Evolutionary conservation across 1,140 invertebrate species (phyloP).

Genomic region (Andricus grossulariae): DNA sequence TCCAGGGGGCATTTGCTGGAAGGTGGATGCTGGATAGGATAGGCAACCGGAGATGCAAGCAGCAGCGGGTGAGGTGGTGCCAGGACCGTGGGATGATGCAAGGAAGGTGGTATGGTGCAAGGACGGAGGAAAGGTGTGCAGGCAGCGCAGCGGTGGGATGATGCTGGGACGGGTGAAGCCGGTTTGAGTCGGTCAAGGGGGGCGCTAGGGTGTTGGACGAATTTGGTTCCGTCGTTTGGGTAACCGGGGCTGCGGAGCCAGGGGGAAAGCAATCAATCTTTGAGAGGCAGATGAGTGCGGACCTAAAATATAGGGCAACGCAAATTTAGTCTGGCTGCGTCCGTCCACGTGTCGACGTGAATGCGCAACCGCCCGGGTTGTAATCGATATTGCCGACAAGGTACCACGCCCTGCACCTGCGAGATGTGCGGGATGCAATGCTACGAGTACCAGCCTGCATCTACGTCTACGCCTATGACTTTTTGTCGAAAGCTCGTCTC

Average conservation of each 20-base stretch:
- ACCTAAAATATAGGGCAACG: slow-evolving; percentile 75
- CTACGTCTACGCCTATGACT: slow-evolving; percentile 56
- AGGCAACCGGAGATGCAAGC: neutral
- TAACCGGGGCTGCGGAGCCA: slow-evolving; percentile 35
- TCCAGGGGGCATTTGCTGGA: neutral
- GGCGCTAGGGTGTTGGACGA: neutral
- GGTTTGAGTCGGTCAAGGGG: neutral
- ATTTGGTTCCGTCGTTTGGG: slow-evolving; percentile 30
- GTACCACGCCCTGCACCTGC: slow-evolving; percentile 75
- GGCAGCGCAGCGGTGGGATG: too few species aligned
- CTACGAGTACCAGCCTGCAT: slow-evolving; percentile 54
- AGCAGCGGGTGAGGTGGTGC: neutral
- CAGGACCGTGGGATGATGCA: neutral
- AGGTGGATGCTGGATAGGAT: neutral
- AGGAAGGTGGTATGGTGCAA: neutral
- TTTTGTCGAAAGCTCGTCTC: slow-evolving; percentile 14
- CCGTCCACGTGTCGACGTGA: slow-evolving; percentile 73
- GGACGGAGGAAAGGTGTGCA: neutral
- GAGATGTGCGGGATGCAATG: slow-evolving; percentile 73
- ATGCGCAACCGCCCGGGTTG: slow-evolving; percentile 75
- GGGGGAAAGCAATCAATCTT: slow-evolving; percentile 74
- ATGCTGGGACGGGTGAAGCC: slow-evolving; percentile 25
- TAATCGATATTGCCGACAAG: slow-evolving; percentile 76
- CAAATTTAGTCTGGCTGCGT: slow-evolving; percentile 71
- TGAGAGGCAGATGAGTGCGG: slow-evolving; percentile 74